These are phyloP conservation scores for Andrena bucephala DNA, from an alignment of 2,888 invertebrate species.

Conservation along the genomic window DNA sequence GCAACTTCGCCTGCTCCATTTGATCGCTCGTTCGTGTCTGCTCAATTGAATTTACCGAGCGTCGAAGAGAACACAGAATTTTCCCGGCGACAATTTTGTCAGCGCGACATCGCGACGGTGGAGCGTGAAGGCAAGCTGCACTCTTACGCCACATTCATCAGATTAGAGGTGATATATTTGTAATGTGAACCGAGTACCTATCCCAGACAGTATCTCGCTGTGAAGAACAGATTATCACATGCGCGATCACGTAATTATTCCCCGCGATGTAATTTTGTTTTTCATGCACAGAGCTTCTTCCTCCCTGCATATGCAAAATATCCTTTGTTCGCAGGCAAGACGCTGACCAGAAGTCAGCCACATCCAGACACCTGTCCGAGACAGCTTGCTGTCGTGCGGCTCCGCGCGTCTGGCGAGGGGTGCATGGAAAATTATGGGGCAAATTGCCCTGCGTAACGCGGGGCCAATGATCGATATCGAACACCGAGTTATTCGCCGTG, in stretches of 20 bases:
- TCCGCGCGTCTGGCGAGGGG: conserved; percentile 33
- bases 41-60: conserved; percentile 24
- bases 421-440: conserved; percentile 64
- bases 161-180: too few species aligned
- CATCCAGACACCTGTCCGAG: conserved; percentile 40
- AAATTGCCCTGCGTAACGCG: conserved; percentile 15
- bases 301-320: background rate
- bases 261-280: too few species aligned
- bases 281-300: too few species aligned
- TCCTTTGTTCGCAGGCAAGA: background rate
- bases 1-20: conserved; percentile 29
- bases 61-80: conserved; percentile 9
- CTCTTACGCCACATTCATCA: too few species aligned
- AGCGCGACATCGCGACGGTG: background rate
- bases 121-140: background rate
- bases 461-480: conserved; percentile 61
- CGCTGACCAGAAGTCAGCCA: background rate
- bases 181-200: too few species aligned
- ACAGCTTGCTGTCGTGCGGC: conserved; percentile 42
- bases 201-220: too few species aligned
- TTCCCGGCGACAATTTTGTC: conserved; percentile 1
- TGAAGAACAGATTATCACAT: too few species aligned
- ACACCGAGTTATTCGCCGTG: conserved; percentile 57
- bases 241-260: too few species aligned
- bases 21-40: conserved; percentile 58